These are phyloP conservation scores for Trinectes maculatus DNA, from an alignment of 2,113 vertebrate species.

Conservation along the genomic window DNA sequence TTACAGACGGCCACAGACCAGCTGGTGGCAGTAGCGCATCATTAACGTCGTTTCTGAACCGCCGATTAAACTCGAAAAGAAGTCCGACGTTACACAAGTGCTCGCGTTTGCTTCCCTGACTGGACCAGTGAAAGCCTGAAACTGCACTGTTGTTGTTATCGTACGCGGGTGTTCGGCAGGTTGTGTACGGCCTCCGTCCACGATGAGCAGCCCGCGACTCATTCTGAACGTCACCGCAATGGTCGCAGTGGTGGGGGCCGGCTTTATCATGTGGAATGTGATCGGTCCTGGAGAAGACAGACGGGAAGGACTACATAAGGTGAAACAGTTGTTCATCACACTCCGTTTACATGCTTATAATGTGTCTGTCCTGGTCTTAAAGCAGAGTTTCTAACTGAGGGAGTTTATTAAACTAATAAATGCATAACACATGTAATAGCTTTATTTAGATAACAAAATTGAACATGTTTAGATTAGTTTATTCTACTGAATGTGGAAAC, in stretches of 20 bases:
- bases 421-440: too few relatives aligned
- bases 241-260: slow-evolving; percentile 14
- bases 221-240: slow-evolving; percentile 12
- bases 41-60: not conserved
- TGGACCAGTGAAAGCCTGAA: too few relatives aligned
- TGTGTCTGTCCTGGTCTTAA: too few relatives aligned
- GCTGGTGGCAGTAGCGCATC: not conserved
- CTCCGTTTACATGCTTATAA: too few relatives aligned
- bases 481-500: too few relatives aligned
- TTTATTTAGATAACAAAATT: too few relatives aligned
- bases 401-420: too few relatives aligned
- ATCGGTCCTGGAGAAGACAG: slow-evolving; percentile 66
- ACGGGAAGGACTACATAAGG: slow-evolving; percentile 67
- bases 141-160: too few relatives aligned
- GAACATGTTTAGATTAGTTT: too few relatives aligned
- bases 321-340: slow-evolving; percentile 21
- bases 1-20: not conserved
- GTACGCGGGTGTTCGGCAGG: not conserved
- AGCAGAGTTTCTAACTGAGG: too few relatives aligned
- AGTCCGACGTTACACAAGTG: not conserved
- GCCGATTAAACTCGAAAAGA: not conserved
- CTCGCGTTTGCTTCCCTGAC: too few relatives aligned
- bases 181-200: not conserved
- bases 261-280: slow-evolving; percentile 59
- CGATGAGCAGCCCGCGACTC: slow-evolving; percentile 57